phyloP scores from a whole-genome alignment of 1,140 invertebrate species.

The Manduca sexta region DNA sequence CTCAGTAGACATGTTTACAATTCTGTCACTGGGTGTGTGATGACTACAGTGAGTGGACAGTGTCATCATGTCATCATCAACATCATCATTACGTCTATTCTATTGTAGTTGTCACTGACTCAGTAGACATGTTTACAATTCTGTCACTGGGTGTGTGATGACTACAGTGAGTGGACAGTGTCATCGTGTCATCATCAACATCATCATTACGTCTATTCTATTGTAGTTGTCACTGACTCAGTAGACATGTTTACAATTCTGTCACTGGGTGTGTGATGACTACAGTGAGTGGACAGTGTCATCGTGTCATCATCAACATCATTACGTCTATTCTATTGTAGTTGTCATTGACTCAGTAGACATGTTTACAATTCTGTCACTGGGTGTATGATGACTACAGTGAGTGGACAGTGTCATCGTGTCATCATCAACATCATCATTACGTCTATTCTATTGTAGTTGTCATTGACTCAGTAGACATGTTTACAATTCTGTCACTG shows the following conservation, averaged over 20 bases:
- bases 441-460: background rate
- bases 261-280: slow-evolving; percentile 20
- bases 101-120: slow-evolving; percentile 14
- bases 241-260: slow-evolving; percentile 19
- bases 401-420: background rate
- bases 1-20: slow-evolving; percentile 20
- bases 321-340: background rate
- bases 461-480: slow-evolving; percentile 23
- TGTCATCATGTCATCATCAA: background rate
- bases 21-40: slow-evolving; percentile 22
- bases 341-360: slow-evolving; percentile 22
- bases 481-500: slow-evolving; percentile 20
- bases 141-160: slow-evolving; percentile 22
- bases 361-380: slow-evolving; percentile 21
- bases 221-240: slow-evolving; percentile 17
- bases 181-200: background rate
- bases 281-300: background rate
- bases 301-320: background rate
- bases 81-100: background rate
- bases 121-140: slow-evolving; percentile 20
- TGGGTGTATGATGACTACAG: slow-evolving; percentile 15
- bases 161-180: background rate
- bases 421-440: background rate
- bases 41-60: slow-evolving; percentile 1
- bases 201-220: background rate